Evolutionary conservation across 2,888 invertebrate genomes (phyloP), one percentile per base, ranked within the genome.

Genomic region (Panzeria rudis): DNA sequence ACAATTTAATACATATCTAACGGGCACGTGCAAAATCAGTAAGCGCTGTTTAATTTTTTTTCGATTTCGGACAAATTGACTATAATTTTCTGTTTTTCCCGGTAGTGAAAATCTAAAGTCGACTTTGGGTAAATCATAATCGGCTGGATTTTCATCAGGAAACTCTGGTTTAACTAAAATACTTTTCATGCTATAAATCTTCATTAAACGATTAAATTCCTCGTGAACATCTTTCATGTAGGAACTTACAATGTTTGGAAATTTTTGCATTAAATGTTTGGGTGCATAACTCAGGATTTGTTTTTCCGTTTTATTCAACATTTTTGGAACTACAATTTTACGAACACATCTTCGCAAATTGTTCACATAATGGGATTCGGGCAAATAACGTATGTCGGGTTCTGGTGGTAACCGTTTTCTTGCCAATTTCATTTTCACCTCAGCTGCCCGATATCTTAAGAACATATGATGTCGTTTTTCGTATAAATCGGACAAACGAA

Each of bases 171-270:
- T 94, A 44, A 94, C 93, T 17, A 96, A 93, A 75, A 95, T 94
- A 41, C 94, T 94, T 88, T 94, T 94, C 62, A 96, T 94, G 13
- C 95, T 95, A 44, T 94, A 93, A 0, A 93, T 92, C 87, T 95
- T 95, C 76, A 95, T 94, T 66, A 95, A 93, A 23, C 92, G 92
- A 87, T 95, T 93, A 93, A 94, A 96, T 87, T 95, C 95, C 0
- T 89, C 89, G 87, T 94, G 92, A 3, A 93, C 92, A 62, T 94
- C 94, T 1, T 88, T 87, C 91, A 95, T 93, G 64, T 94, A 93
- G 0, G 87, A 88, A 3, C 92, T 90, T 0, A 94, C 92, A 11
- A 95, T 89, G 32, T 93, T 90, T 0, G 94, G 94, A 89, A 94
- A 95, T 56, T 94, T 93, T 35, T 91, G 91, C 81, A 94, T 94